Conservation (phyloP, 2,113 vertebrate species). For the Azemiops feae region DNA sequence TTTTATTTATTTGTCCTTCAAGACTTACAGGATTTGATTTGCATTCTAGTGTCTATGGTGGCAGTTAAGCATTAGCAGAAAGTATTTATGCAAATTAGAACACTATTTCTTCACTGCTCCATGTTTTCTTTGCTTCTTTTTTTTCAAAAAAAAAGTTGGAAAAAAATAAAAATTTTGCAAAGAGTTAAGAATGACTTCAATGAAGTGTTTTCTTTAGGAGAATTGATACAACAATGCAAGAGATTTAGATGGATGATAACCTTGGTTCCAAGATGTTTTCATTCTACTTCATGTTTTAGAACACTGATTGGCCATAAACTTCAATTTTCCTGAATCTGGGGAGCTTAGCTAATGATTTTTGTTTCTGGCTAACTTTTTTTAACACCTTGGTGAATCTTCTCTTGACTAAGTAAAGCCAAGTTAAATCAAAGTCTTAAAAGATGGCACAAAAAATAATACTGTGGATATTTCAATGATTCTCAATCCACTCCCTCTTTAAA, state of each 20-base stretch:
- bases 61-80: background rate
- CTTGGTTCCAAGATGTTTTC: background rate
- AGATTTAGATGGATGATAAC: background rate
- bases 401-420: background rate
- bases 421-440: background rate
- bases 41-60: background rate
- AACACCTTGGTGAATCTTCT: background rate
- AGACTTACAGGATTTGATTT: background rate
- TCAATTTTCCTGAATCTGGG: background rate
- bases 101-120: background rate
- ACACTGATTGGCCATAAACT: background rate
- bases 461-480: background rate
- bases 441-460: background rate
- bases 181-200: background rate
- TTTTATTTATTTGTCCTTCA: background rate
- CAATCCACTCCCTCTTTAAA: background rate
- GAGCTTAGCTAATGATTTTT: background rate
- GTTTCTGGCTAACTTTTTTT: background rate
- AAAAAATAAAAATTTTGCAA: background rate
- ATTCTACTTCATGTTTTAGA: background rate
- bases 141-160: background rate
- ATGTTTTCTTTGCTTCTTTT: background rate
- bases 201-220: background rate
- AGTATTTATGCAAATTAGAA: background rate
- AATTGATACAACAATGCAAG: background rate